These are phyloP conservation scores for Nemapogon koenigi DNA, from an alignment of 2,888 invertebrate genomes.

Conservation along the genomic window DNA sequence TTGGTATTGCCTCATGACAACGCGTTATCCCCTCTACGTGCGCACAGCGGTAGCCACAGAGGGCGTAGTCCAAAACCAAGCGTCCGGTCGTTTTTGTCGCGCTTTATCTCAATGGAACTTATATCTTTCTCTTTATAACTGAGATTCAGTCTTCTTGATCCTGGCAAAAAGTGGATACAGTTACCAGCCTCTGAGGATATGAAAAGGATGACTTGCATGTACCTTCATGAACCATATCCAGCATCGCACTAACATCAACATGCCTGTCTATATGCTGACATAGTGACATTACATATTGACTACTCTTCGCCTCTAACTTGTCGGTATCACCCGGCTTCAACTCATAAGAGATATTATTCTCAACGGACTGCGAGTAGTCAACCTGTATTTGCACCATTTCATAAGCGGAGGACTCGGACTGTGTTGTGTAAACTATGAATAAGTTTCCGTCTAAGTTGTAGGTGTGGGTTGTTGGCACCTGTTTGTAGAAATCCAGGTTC, in stretches of 20 bases:
- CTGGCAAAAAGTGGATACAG: no score
- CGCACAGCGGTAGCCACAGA: no score
- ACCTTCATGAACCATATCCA: slow-evolving; percentile 59
- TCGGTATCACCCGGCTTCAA: slow-evolving; percentile 36
- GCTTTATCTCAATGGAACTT: no score
- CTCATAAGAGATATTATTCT: slow-evolving; percentile 35
- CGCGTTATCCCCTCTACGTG: no score
- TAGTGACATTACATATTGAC: slow-evolving; percentile 47
- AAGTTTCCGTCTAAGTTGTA: slow-evolving; percentile 39
- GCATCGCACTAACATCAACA: slow-evolving; percentile 41
- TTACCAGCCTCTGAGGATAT: no score
- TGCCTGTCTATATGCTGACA: slow-evolving; percentile 42
- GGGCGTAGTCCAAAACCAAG: no score
- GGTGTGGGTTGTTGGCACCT: neutral
- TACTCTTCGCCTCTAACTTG: slow-evolving; percentile 35
- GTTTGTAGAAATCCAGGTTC: slow-evolving; percentile 20
- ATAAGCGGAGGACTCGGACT: slow-evolving; percentile 42
- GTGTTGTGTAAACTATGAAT: slow-evolving; percentile 42
- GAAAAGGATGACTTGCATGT: no score
- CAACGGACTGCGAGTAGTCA: slow-evolving; percentile 38
- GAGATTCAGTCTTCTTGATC: no score
- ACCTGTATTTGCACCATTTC: slow-evolving; percentile 36
- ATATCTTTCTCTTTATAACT: no score
- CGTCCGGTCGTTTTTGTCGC: no score
- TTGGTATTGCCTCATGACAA: no score